These are phyloP conservation scores for Pocota personata DNA, from an alignment of 2,888 invertebrate species.

Conservation along the genomic window DNA sequence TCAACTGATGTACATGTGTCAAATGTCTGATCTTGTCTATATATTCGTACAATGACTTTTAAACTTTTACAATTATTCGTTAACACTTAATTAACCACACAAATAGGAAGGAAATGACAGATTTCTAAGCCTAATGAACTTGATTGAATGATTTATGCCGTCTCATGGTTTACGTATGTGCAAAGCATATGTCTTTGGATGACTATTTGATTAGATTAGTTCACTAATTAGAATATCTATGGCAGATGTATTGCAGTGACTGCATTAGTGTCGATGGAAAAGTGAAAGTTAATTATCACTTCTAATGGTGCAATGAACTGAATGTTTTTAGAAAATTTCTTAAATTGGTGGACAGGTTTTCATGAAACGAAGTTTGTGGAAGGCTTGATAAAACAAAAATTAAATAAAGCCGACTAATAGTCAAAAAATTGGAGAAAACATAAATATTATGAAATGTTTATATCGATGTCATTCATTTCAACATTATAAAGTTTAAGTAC, in stretches of 20 bases:
- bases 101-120: slow-evolving; percentile 18
- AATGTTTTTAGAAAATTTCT: too few species aligned
- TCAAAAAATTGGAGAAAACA: too few species aligned
- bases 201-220: not conserved
- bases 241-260: not conserved
- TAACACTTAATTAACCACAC: slow-evolving; percentile 13
- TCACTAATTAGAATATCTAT: not conserved
- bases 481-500: too few species aligned
- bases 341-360: too few species aligned
- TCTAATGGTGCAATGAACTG: too few species aligned
- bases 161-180: not conserved
- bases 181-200: not conserved
- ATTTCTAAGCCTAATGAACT: slow-evolving; percentile 8
- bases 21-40: not conserved
- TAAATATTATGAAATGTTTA: too few species aligned
- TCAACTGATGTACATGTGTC: not conserved
- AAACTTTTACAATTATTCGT: slow-evolving; percentile 22
- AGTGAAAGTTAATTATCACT: not conserved
- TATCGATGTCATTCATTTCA: too few species aligned
- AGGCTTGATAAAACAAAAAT: too few species aligned
- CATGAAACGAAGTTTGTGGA: too few species aligned
- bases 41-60: slow-evolving; percentile 2
- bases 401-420: too few species aligned
- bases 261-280: not conserved
- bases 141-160: not conserved